These are phyloP conservation scores for Upupa epops DNA, from an alignment of 2,113 vertebrate species.

Conservation along the genomic window DNA sequence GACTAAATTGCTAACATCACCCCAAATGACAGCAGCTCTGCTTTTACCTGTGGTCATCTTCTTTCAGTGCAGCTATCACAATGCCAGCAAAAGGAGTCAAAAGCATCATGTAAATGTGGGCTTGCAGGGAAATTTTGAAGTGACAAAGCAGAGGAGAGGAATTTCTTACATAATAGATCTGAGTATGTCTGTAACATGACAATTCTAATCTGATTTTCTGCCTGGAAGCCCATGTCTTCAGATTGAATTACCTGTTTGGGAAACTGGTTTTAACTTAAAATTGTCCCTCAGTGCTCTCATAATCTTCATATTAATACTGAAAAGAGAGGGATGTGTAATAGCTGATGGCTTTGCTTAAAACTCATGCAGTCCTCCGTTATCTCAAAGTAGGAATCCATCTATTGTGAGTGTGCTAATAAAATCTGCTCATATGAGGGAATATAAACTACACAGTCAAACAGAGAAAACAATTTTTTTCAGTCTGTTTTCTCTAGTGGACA, in stretches of 20 bases:
- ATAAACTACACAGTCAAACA: background rate
- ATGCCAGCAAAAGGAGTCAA: background rate
- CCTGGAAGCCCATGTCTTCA: background rate
- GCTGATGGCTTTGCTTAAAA: background rate
- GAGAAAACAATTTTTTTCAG: background rate
- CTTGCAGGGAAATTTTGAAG: background rate
- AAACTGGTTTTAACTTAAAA: background rate
- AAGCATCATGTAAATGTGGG: background rate
- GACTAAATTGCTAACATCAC: background rate
- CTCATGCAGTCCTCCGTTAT: background rate
- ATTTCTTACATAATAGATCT: background rate
- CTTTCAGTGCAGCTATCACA: background rate
- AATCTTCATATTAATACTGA: background rate
- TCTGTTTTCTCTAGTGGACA: background rate
- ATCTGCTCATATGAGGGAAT: background rate
- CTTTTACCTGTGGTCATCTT: background rate
- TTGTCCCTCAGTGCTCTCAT: background rate
- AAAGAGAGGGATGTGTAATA: background rate
- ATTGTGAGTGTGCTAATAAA: background rate
- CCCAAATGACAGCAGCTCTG: background rate
- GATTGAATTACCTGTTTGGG: background rate
- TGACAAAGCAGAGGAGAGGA: background rate
- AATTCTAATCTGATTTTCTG: background rate
- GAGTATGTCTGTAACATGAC: background rate
- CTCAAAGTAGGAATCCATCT: background rate